Evolutionary conservation across 2,888 invertebrate genomes (phyloP).

Genomic region (Thysanoteuthis rhombus): DNA sequence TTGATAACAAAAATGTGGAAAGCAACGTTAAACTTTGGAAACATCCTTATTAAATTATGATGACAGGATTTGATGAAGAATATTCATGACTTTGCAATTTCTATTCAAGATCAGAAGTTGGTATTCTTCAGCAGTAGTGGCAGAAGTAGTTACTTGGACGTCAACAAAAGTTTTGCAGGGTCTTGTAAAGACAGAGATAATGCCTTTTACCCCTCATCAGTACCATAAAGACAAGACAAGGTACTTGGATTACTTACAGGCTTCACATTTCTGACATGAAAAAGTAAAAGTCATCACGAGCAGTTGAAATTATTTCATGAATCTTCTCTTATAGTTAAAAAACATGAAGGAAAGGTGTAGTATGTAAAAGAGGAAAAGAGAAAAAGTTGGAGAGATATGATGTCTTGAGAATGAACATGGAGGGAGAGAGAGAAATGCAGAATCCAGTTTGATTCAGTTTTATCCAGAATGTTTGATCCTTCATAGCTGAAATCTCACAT

Average conservation of each 20-base stretch:
- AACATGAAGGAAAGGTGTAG: background rate
- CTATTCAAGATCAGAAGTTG: background rate
- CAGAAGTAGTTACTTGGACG: background rate
- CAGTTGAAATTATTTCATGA: background rate
- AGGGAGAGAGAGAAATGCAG: background rate
- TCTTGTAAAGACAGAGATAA: background rate
- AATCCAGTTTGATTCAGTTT: background rate
- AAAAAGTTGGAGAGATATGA: background rate
- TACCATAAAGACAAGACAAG: background rate
- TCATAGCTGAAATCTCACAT: background rate
- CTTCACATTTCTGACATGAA: background rate
- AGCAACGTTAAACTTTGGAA: no score
- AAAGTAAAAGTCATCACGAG: background rate
- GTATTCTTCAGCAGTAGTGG: background rate
- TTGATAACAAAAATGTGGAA: no score
- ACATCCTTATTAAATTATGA: background rate
- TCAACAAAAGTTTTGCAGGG: background rate
- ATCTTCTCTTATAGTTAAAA: background rate
- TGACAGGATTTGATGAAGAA: background rate
- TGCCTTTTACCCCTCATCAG: background rate
- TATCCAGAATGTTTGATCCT: background rate
- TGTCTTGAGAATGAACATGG: background rate
- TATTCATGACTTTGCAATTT: background rate
- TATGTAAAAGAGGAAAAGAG: background rate
- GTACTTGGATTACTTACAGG: background rate